phyloP scores from a whole-genome alignment of 2,888 invertebrate species.

The Odiellus spinosus region DNA sequence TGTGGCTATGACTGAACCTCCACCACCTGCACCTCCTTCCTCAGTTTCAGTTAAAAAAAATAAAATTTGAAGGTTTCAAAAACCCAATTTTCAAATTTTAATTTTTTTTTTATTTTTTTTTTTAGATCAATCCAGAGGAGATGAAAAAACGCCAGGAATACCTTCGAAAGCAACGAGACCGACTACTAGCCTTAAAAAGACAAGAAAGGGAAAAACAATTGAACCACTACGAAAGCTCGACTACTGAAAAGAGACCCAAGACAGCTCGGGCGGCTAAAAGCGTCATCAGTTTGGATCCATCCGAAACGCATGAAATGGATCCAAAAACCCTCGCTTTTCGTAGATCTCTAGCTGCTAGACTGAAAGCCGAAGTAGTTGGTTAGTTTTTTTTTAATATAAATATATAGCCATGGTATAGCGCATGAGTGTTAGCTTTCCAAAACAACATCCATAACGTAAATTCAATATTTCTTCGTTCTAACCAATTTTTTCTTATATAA shows the following conservation, averaged over 20 bases:
- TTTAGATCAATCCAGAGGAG: slow-evolving; percentile 36
- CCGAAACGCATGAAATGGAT: slow-evolving; percentile 19
- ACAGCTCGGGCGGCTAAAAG: slow-evolving; percentile 59
- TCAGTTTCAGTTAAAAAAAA: no score
- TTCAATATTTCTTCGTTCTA: no score
- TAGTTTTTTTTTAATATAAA: slow-evolving; percentile 22
- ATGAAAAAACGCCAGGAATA: slow-evolving; percentile 65
- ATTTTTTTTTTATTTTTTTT: not conserved
- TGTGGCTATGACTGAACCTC: no score
- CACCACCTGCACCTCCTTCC: no score
- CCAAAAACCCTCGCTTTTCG: slow-evolving; percentile 56
- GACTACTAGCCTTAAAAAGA: slow-evolving; percentile 72
- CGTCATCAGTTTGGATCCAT: slow-evolving; percentile 39
- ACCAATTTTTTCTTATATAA: no score
- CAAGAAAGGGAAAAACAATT: slow-evolving; percentile 67
- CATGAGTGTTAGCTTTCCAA: no score
- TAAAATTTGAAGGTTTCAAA: no score
- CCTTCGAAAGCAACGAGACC: slow-evolving; percentile 73
- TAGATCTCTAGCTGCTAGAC: slow-evolving; percentile 61
- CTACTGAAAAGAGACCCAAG: slow-evolving; percentile 40
- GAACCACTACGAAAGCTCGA: slow-evolving; percentile 38
- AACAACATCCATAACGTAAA: no score
- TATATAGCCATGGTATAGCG: no score
- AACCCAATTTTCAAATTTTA: not conserved
- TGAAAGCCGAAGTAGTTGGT: slow-evolving; percentile 71